Base-by-base conservation (phyloP, 1,140 invertebrate genomes). In the Asobara japonica region DNA sequence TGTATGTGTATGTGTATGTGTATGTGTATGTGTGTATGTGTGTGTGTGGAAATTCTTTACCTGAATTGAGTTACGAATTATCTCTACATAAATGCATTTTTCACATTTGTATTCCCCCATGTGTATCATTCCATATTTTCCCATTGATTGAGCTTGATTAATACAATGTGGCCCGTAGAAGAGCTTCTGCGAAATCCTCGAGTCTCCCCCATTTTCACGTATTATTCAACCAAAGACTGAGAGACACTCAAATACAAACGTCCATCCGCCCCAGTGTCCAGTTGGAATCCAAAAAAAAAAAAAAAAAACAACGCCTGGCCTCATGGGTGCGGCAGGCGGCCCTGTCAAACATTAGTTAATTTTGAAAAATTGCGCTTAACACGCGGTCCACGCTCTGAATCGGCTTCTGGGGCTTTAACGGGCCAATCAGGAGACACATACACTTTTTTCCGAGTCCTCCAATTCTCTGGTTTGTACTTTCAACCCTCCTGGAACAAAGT, bases 301-400 rank as follows among this genome's bases (percentile, higher is more conserved):
- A n/a, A n/a, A n/a, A n/a, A n/a, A n/a, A n/a, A n/a, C n/a, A 36
- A 36, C 5, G 5, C 31, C 5, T 45, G 69, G 25, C 45, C 61
- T 67, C 31, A 16, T 38, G 33, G 29, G 11, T 27, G 22, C 11
- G 31, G 29, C 36, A 56, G 29, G 27, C 20, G 70, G 36, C 72
- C 66, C 80, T 83, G 81, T 83, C 82, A 78, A 79, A 80, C 81
- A 83, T 84, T 81, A 83, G 82, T 83, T 84, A 84, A 85, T 85
- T 84, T 84, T 79, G 78, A 77, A 79, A 79, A 78, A 81, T 79
- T 78, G 78, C 80, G 56, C 76, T 80, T 80, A 82, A 82, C 79
- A 80, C 77, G 74, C 72, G 62, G 72, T 30, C 30, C 72, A 56
- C 73, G 51, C 48, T 78, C n/a, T 75, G 78, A 80, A 83, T 82